Evolutionary conservation across 1,140 invertebrate species (phyloP), one percentile per base, ranked within the genome.

Genomic region (Rhopalosiphum padi): DNA sequence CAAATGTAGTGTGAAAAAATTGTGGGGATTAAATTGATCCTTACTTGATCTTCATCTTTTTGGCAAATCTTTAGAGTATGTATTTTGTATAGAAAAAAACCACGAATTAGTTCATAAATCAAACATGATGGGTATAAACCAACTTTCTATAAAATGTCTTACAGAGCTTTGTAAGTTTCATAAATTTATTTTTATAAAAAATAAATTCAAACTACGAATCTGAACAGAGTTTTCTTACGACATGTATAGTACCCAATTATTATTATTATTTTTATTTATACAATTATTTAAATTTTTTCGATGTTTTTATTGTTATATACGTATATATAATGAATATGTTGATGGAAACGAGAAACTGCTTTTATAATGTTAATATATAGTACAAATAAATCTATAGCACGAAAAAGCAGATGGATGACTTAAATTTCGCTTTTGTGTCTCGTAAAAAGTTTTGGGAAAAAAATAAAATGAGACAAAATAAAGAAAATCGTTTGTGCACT

Each of bases 401-500:
- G 35, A 18, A 77, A n/a, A 30, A n/a, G 60, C 21, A 15, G 15
- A 89, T 48, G 48, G 43, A 46, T n/a, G 35, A 89, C 46, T 48
- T 21, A 25, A 89, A 89, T 18, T 53, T 89, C n/a, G 25, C n/a
- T 35, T 89, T 53, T 89, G n/a, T 89, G 9, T 89, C 18, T 53
- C 48, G 46, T 5, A 23, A 9, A 37, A 87, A 48, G 15, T 37
- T 35, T 86, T 46, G 43, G 6, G 25, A 55, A 53, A 89, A 55
- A 18, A 53, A 35, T 53, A 35, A 89, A 51, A 89, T 22, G 46
- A 87, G 85, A 86, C 43, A 87, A n/a, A 88, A 88, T 51, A 89
- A 89, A 89, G 35, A 48, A 53, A 55, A 53, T 51, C 88, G 51
- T 89, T 89, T 55, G 48, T 53, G 51, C 41, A 92, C 46, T 83